phyloP scores from a whole-genome alignment of 2,888 invertebrate species.

The Eupithecia centaureata region DNA sequence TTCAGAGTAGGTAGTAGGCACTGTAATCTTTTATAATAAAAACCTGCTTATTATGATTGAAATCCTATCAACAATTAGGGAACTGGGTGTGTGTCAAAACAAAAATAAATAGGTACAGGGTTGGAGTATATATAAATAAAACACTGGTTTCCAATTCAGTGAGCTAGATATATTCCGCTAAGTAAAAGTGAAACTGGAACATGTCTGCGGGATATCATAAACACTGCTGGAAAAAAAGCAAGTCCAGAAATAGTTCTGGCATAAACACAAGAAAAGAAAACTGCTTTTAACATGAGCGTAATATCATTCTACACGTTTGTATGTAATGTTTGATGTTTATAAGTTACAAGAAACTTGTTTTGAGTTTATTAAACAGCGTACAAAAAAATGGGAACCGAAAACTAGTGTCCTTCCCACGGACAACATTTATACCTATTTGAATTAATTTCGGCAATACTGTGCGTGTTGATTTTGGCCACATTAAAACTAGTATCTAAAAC shows the following conservation, averaged over 20 bases:
- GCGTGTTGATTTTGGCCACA: background rate
- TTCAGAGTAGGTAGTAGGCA: background rate
- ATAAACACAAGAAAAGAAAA: conserved; percentile 38
- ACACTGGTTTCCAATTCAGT: background rate
- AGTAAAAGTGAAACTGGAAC: conserved; percentile 71
- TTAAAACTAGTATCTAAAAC: too few relatives aligned
- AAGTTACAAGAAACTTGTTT: conserved; percentile 1
- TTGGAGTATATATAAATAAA: background rate
- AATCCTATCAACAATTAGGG: too few relatives aligned
- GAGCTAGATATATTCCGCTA: conserved; percentile 4
- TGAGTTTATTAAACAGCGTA: background rate
- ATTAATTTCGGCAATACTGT: background rate
- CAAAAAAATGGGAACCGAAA: background rate
- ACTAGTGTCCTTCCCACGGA: background rate
- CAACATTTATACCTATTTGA: background rate
- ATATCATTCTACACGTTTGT: conserved; percentile 32
- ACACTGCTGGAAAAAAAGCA: conserved; percentile 39
- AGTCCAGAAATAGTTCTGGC: conserved; percentile 47
- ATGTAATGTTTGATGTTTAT: conserved; percentile 1
- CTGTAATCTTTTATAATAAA: background rate
- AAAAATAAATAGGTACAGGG: too few relatives aligned
- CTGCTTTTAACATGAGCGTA: conserved; percentile 34
- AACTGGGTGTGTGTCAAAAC: too few relatives aligned
- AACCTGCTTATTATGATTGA: background rate
- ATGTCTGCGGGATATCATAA: conserved; percentile 50